Evolutionary conservation across 2,888 invertebrate genomes (phyloP).

Genomic region (Julus scandinavius): DNA sequence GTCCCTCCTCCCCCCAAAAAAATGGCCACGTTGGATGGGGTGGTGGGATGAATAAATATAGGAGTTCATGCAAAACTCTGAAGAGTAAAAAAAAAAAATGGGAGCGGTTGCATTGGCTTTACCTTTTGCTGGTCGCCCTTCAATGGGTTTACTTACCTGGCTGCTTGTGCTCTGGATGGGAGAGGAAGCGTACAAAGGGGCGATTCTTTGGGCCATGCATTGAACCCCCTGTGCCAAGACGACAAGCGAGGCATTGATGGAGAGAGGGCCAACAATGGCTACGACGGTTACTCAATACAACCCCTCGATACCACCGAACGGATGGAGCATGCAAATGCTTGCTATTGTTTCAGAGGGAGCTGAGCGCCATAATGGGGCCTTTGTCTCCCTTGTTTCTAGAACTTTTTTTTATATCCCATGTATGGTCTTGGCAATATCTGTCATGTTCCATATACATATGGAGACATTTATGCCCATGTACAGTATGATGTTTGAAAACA

Average conservation of each 20-base stretch:
- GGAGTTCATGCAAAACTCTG: not conserved
- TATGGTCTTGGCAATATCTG: no score
- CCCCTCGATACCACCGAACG: not conserved
- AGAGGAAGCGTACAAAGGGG: not conserved
- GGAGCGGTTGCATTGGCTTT: constrained; percentile 11
- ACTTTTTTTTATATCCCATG: no score
- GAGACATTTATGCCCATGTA: no score
- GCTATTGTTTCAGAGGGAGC: not conserved
- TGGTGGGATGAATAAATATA: not conserved
- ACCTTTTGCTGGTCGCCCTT: constrained; percentile 3
- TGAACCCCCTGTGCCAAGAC: constrained; percentile 14
- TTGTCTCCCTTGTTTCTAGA: not conserved
- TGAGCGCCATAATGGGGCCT: not conserved
- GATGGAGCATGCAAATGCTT: not conserved
- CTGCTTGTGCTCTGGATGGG: not conserved
- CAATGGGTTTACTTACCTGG: constrained; percentile 18
- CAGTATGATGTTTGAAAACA: no score
- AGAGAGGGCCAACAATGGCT: not conserved
- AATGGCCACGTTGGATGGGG: not conserved
- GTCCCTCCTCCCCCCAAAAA: not conserved
- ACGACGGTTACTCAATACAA: not conserved
- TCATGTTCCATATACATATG: no score
- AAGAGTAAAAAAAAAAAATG: constrained; percentile 14
- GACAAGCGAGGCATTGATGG: constrained; percentile 1
- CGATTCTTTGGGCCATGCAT: constrained; percentile 8